phyloP scores from a whole-genome alignment of 1,140 invertebrate species.

The Hermatobates lingyangjiaoensis region DNA sequence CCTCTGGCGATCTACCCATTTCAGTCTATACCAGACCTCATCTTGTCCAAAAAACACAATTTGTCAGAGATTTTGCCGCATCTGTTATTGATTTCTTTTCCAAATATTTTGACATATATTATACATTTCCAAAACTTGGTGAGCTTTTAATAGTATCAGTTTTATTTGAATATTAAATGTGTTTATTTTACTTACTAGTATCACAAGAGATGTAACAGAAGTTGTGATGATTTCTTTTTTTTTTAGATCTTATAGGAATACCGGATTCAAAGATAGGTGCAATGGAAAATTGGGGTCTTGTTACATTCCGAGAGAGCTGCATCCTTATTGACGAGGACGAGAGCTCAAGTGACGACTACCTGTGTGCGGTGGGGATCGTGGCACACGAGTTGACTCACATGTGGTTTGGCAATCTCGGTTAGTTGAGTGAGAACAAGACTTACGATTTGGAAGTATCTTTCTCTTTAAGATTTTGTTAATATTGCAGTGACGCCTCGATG shows the following conservation, averaged over 20 bases:
- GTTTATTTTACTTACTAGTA: too few species aligned
- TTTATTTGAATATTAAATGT: background rate
- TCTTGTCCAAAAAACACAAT: constrained; percentile 53
- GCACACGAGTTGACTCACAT: constrained; percentile 79
- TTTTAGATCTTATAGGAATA: constrained; percentile 7
- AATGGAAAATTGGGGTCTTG: constrained; percentile 9
- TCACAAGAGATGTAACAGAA: background rate
- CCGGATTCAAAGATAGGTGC: constrained; percentile 3
- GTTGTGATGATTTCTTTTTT: background rate
- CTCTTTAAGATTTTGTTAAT: background rate
- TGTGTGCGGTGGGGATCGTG: constrained; percentile 56
- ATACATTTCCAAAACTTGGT: constrained; percentile 69
- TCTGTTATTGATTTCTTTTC: constrained; percentile 67
- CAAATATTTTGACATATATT: constrained; percentile 61
- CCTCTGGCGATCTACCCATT: constrained; percentile 33
- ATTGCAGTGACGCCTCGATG: constrained; percentile 66
- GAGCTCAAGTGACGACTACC: constrained; percentile 28
- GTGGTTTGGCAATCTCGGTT: constrained; percentile 72
- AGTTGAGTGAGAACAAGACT: constrained; percentile 4
- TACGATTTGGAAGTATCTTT: background rate
- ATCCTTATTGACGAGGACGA: background rate
- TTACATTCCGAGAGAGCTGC: constrained; percentile 3
- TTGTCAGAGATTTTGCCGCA: constrained; percentile 54
- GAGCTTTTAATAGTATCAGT: too few species aligned
- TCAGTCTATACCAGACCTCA: constrained; percentile 49